These are phyloP conservation scores for Nyctibius bracteatus DNA, from an alignment of 2,113 vertebrate species.

Conservation along the genomic window DNA sequence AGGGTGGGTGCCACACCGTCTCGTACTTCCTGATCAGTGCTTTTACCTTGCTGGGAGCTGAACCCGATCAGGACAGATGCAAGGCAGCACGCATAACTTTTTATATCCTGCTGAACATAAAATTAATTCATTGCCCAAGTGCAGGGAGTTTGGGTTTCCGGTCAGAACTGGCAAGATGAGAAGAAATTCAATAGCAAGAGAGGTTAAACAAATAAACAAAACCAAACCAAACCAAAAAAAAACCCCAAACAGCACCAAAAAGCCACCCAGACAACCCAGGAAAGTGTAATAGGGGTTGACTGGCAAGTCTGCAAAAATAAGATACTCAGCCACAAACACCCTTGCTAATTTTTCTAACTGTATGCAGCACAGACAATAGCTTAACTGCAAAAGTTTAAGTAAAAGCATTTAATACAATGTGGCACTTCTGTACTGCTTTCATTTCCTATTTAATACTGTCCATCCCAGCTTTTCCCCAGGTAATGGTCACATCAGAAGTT, in stretches of 20 bases:
- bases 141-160: not conserved
- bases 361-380: not conserved
- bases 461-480: not conserved
- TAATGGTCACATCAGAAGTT: not conserved
- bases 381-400: not conserved
- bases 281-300: not conserved
- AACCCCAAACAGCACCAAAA: not conserved
- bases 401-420: not conserved
- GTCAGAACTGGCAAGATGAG: not conserved
- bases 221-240: not conserved
- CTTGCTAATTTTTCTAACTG: not conserved
- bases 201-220: not conserved
- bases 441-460: not conserved
- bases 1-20: not conserved
- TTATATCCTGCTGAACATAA: not conserved
- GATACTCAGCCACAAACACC: not conserved
- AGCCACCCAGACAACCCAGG: not conserved
- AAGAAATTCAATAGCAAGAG: not conserved
- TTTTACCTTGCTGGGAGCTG: not conserved
- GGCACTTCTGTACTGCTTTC: not conserved
- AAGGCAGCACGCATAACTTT: not conserved
- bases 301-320: not conserved
- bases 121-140: not conserved
- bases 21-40: not conserved
- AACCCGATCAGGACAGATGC: fast-evolving